These are phyloP conservation scores for Papilio dardanus DNA, from an alignment of 1,140 invertebrate species.

Conservation along the genomic window DNA sequence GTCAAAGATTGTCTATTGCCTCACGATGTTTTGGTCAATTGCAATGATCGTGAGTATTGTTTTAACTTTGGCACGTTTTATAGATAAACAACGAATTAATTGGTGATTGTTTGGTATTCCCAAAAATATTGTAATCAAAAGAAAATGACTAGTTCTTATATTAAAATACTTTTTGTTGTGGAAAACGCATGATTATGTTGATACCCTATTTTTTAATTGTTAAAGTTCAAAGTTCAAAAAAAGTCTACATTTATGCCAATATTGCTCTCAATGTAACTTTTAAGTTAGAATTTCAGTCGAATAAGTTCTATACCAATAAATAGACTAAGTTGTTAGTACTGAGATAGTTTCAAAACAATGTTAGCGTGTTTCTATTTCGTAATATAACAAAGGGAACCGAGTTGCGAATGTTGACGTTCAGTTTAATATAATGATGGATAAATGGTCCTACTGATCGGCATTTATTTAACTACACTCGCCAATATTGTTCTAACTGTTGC, in stretches of 20 bases:
- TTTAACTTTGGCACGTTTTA: not conserved
- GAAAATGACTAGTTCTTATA: not conserved
- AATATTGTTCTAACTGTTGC: not conserved
- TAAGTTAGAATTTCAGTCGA: no score
- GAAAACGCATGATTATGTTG: no score
- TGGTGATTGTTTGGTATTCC: not conserved
- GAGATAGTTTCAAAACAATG: not conserved
- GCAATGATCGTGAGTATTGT: not conserved
- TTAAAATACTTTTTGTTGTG: not conserved
- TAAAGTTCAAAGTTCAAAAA: no score
- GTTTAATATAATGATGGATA: slow-evolving; percentile 16
- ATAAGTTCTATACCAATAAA: no score
- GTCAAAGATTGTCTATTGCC: slow-evolving; percentile 11
- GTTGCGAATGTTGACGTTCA: slow-evolving; percentile 7
- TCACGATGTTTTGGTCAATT: not conserved
- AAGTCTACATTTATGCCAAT: no score
- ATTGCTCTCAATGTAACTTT: no score
- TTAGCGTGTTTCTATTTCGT: slow-evolving; percentile 9
- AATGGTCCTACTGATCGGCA: slow-evolving; percentile 4
- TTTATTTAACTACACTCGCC: not conserved
- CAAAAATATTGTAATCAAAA: no score
- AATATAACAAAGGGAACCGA: not conserved
- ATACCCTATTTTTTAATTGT: no score
- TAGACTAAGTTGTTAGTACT: no score
- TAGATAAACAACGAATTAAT: not conserved